Percentiles rank a stretch among this genome's conserved stretches.
These are phyloP conservation scores for Lepus europaeus DNA, from an alignment of 2,113 vertebrate genomes.

Conservation along the genomic window DNA sequence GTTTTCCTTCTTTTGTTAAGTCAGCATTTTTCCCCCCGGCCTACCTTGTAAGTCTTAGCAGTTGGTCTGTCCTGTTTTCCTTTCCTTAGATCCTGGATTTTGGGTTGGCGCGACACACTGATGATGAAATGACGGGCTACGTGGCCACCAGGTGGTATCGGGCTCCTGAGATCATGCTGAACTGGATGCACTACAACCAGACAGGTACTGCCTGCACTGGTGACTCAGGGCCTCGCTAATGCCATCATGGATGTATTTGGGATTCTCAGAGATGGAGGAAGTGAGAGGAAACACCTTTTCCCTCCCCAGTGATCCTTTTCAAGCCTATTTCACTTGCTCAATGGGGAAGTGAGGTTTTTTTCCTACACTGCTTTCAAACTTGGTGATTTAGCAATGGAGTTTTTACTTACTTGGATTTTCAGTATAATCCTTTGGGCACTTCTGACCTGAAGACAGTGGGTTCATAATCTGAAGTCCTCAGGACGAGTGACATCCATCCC, in stretches of 20 bases:
- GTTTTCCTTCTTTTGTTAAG: neutral
- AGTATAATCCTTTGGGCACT: neutral
- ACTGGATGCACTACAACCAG: constrained; percentile 99
- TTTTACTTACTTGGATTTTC: constrained; percentile 60
- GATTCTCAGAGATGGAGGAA: neutral
- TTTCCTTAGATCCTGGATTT: constrained; percentile 95
- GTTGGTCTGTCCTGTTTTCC: constrained; percentile 8
- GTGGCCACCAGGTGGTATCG: constrained; percentile 98
- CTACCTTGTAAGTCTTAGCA: neutral
- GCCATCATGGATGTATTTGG: neutral
- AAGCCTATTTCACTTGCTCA: neutral
- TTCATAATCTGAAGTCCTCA: neutral
- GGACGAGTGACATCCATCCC: neutral
- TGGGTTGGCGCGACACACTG: constrained; percentile 96
- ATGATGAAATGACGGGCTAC: constrained; percentile 99
- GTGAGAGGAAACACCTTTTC: neutral
- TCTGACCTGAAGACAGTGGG: neutral
- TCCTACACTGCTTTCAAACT: neutral
- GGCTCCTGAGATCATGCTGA: constrained; percentile 99
- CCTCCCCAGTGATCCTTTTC: neutral
- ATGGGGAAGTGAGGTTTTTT: neutral
- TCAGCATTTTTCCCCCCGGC: neutral
- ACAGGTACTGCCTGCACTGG: constrained; percentile 89
- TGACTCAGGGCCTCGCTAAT: neutral
- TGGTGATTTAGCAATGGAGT: neutral